Conservation (phyloP, 2,113 vertebrate species). For the Lichenostomus cassidix region DNA sequence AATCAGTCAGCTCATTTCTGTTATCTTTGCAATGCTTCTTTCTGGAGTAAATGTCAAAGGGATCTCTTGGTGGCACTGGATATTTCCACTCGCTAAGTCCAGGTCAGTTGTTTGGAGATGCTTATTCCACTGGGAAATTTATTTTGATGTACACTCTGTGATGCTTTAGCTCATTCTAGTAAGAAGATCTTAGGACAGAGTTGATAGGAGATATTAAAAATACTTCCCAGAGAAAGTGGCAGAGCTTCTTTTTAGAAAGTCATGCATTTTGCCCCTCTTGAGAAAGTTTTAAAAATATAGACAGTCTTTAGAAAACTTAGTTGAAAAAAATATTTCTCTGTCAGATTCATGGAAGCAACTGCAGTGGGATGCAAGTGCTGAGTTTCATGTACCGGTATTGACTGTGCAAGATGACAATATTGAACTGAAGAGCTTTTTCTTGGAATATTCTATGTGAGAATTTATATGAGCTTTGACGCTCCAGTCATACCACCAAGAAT, state of each 20-base stretch:
- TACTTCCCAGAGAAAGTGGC: neutral
- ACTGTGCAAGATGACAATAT: neutral
- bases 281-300: neutral
- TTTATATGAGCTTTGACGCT: neutral
- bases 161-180: neutral
- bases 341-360: neutral
- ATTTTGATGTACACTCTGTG: neutral
- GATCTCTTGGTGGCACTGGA: neutral
- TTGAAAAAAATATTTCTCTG: neutral
- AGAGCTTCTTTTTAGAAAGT: neutral
- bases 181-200: neutral
- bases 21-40: neutral
- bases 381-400: neutral
- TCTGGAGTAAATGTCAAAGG: neutral
- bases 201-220: neutral
- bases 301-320: neutral
- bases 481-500: neutral
- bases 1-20: neutral
- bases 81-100: neutral
- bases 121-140: neutral
- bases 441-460: neutral
- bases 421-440: neutral
- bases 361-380: neutral
- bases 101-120: neutral
- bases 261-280: neutral